phyloP scores from a whole-genome alignment of 2,113 vertebrate genomes.

The Microcebus ravelobensis region DNA sequence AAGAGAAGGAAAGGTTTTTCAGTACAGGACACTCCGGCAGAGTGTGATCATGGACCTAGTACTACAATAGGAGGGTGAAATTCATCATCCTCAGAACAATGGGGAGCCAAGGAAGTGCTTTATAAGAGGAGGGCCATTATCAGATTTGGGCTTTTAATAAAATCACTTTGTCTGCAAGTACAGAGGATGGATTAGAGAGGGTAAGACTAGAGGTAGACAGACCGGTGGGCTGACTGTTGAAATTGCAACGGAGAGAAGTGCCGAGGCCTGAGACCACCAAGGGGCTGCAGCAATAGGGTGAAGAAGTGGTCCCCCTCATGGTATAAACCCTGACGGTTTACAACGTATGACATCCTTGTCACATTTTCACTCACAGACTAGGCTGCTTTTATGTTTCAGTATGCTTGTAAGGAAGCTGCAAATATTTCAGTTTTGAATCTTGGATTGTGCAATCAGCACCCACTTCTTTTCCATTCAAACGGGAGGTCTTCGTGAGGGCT shows the following conservation, averaged over 20 bases:
- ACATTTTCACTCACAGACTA: neutral
- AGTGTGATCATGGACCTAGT: neutral
- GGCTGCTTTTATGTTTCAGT: neutral
- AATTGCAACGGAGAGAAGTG: neutral
- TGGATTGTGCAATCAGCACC: neutral
- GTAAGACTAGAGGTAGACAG: neutral
- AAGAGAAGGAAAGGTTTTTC: neutral
- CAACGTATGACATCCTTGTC: neutral
- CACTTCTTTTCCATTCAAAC: neutral
- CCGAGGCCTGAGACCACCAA: neutral
- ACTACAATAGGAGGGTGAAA: neutral
- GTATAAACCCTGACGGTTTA: neutral
- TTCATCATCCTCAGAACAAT: neutral
- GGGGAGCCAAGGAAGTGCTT: neutral
- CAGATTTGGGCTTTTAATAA: neutral
- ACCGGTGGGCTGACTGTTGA: neutral
- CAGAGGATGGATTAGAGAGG: neutral
- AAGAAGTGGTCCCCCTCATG: neutral
- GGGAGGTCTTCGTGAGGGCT: neutral
- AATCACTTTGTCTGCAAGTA: neutral
- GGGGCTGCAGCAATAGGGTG: accelerated
- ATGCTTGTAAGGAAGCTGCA: neutral
- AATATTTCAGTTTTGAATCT: neutral
- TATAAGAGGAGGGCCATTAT: neutral
- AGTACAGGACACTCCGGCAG: no score